phyloP scores from a whole-genome alignment of 2,888 invertebrate species.

The Coelopa pilipes region DNA sequence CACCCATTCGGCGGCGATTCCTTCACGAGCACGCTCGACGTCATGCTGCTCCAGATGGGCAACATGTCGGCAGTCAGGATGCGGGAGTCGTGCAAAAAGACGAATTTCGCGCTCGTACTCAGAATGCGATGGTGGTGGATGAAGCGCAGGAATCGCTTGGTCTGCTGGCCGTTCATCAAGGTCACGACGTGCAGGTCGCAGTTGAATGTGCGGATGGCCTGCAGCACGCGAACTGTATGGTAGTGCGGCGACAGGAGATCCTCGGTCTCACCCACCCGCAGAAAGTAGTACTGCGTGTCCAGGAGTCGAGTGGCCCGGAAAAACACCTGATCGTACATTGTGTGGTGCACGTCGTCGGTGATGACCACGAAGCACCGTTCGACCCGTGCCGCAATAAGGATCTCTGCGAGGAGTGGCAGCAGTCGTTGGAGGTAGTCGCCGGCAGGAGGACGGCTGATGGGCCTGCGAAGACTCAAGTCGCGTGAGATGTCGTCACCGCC shows the following conservation, averaged over 20 bases:
- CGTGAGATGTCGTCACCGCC: too few relatives aligned
- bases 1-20: constrained; percentile 47
- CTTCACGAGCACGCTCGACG: constrained; percentile 79
- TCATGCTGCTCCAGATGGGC: constrained; percentile 81
- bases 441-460: background rate
- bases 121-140: constrained; percentile 78
- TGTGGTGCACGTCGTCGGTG: constrained; percentile 56
- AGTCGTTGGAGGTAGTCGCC: constrained; percentile 20
- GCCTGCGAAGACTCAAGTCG: background rate
- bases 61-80: constrained; percentile 75
- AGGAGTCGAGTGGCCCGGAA: constrained; percentile 48
- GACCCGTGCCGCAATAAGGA: constrained; percentile 47
- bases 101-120: constrained; percentile 77
- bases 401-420: constrained; percentile 33
- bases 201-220: constrained; percentile 72
- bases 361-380: constrained; percentile 62
- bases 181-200: constrained; percentile 80
- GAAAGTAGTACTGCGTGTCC: constrained; percentile 63
- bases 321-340: constrained; percentile 52
- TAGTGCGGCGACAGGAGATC: constrained; percentile 74
- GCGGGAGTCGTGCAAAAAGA: constrained; percentile 77
- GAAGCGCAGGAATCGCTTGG: constrained; percentile 75
- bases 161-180: constrained; percentile 78
- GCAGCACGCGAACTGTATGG: constrained; percentile 70
- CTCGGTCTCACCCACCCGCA: constrained; percentile 73